Evolutionary conservation across 2,888 invertebrate species (phyloP).

Genomic region (Tenthredo livida): DNA sequence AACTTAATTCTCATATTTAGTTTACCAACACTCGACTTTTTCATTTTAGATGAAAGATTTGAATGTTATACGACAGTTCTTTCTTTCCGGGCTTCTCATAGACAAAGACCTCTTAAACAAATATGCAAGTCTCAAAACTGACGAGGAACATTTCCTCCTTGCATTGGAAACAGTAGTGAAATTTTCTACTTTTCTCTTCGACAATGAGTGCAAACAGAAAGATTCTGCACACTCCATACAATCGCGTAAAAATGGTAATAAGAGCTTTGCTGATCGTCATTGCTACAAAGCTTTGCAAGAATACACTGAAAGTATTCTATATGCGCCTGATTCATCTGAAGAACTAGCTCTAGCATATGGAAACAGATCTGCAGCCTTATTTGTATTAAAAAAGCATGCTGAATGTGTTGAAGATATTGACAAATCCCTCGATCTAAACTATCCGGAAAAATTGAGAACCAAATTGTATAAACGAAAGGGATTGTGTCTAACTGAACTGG

Average conservation of each 20-base stretch:
- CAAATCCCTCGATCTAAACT: constrained; percentile 81
- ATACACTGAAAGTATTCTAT: constrained; percentile 84
- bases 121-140: not conserved
- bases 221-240: not conserved
- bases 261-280: constrained; percentile 39
- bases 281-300: constrained; percentile 75
- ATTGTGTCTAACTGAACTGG: constrained; percentile 77
- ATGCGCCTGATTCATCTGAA: constrained; percentile 81
- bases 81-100: not conserved
- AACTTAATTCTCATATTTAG: not conserved
- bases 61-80: not conserved
- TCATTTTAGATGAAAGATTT: not conserved
- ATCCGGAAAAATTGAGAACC: constrained; percentile 81
- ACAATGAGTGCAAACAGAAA: not conserved
- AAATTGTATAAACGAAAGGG: constrained; percentile 83
- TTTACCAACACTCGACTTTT: not conserved
- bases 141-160: not conserved
- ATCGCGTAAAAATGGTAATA: constrained; percentile 43
- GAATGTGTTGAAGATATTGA: constrained; percentile 86
- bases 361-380: constrained; percentile 89
- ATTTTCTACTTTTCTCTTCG: not conserved
- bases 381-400: constrained; percentile 82
- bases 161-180: not conserved
- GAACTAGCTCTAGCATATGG: constrained; percentile 84
- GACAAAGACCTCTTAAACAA: not conserved